Conservation (phyloP, 2,888 invertebrate genomes). For the Ligdia adustata region DNA sequence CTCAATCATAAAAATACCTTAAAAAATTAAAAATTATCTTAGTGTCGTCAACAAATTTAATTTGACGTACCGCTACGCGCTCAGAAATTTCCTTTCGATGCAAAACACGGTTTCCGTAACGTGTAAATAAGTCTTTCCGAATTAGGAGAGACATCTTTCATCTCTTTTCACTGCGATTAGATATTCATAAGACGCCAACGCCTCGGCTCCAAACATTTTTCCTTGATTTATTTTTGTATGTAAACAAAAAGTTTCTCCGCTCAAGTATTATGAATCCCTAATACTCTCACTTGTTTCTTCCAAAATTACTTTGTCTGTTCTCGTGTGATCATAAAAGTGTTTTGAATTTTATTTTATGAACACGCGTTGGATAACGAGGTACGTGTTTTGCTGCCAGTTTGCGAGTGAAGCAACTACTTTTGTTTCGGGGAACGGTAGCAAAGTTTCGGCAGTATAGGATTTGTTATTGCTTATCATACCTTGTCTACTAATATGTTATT, state of each 20-base stretch:
- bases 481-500: too few relatives aligned
- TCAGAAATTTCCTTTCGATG: too few relatives aligned
- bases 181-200: constrained; percentile 69
- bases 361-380: constrained; percentile 16
- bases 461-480: too few relatives aligned
- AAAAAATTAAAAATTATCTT: too few relatives aligned
- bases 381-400: constrained; percentile 7
- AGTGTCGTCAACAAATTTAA: too few relatives aligned
- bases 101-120: too few relatives aligned
- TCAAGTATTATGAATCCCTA: constrained; percentile 65
- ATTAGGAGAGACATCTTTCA: constrained; percentile 72
- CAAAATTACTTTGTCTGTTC: constrained; percentile 43
- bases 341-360: constrained; percentile 34
- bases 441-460: too few relatives aligned
- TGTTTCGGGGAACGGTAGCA: too few relatives aligned
- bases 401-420: background rate
- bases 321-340: constrained; percentile 33
- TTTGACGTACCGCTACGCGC: too few relatives aligned
- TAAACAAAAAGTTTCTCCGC: constrained; percentile 67
- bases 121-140: constrained; percentile 68
- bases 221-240: constrained; percentile 63
- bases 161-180: constrained; percentile 68
- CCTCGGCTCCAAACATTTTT: constrained; percentile 49
- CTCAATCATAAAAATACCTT: too few relatives aligned
- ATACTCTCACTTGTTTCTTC: constrained; percentile 41